Evolutionary conservation across 2,113 vertebrate genomes (phyloP).

Genomic region (Numenius arquata): DNA sequence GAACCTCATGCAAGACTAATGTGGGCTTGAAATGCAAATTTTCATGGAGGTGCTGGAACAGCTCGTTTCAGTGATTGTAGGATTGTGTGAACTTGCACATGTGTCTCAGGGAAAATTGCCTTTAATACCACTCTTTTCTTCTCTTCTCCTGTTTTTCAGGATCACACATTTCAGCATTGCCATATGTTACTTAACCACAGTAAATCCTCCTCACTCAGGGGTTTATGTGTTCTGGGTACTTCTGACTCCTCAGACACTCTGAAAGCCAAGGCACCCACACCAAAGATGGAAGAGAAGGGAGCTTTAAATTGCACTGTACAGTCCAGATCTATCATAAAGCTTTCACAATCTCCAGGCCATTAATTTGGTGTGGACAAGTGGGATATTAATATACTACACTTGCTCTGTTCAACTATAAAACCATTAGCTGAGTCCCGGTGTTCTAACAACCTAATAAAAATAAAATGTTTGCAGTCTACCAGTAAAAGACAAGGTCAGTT

Average conservation of each 20-base stretch:
- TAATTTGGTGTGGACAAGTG: slow-evolving; percentile 18
- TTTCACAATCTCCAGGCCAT: neutral
- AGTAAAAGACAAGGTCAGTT: slow-evolving; percentile 11
- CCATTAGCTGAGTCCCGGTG: neutral
- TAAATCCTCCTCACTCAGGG: neutral
- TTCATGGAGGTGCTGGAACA: neutral
- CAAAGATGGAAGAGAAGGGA: neutral
- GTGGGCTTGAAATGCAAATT: neutral
- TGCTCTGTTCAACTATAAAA: slow-evolving; percentile 9
- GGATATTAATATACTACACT: slow-evolving; percentile 22
- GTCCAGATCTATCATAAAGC: neutral
- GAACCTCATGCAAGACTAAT: neutral
- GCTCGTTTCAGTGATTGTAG: neutral
- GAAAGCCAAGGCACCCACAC: neutral
- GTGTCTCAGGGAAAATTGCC: neutral
- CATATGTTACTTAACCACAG: neutral
- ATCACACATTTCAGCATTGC: neutral
- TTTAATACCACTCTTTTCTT: neutral
- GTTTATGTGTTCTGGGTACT: neutral
- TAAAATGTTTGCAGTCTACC: neutral
- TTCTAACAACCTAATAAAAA: slow-evolving; percentile 43
- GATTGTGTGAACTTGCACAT: neutral
- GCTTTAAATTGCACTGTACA: neutral
- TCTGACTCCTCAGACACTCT: neutral
- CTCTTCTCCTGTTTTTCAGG: neutral